A percentile compares a stretch with the other conserved stretches of the same genome.
Conservation (phyloP, 2,888 invertebrate species). For the Leucania comma region DNA sequence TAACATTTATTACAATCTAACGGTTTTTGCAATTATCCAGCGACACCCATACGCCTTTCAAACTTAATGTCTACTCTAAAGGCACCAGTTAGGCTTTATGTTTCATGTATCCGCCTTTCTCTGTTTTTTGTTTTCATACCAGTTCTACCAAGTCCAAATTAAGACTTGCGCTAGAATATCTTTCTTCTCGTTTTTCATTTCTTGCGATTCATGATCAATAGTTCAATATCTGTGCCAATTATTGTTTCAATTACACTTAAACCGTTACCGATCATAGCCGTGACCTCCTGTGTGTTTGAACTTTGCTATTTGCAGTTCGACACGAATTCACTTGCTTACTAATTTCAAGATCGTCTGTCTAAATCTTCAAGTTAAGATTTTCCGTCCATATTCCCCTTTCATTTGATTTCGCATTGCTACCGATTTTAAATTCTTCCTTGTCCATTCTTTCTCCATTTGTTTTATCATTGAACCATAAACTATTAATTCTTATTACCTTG, state of each 20-base stretch:
- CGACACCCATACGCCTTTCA: background rate
- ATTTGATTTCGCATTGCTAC: conserved; percentile 13
- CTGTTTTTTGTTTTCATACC: background rate
- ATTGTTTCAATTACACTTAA: conserved; percentile 25
- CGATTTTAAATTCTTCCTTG: background rate
- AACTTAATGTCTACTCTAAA: background rate
- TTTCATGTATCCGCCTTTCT: background rate
- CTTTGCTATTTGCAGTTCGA: conserved; percentile 17
- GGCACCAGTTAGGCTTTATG: background rate
- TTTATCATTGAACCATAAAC: background rate
- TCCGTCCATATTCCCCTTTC: conserved; percentile 11
- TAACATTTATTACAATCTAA: background rate
- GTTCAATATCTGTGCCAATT: conserved; percentile 19
- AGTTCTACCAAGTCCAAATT: background rate
- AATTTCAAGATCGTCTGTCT: conserved; percentile 3
- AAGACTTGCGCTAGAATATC: background rate
- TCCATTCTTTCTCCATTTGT: background rate
- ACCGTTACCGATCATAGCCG: conserved; percentile 32
- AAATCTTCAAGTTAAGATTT: conserved; percentile 2
- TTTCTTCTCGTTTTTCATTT: conserved; percentile 1
- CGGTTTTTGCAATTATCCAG: background rate
- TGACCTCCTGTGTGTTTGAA: conserved; percentile 37
- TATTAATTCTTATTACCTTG: conserved; percentile 21
- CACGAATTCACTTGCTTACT: conserved; percentile 15
- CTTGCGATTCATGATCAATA: conserved; percentile 33